Conservation (phyloP, 2,113 vertebrate genomes). For the Mirounga angustirostris region DNA sequence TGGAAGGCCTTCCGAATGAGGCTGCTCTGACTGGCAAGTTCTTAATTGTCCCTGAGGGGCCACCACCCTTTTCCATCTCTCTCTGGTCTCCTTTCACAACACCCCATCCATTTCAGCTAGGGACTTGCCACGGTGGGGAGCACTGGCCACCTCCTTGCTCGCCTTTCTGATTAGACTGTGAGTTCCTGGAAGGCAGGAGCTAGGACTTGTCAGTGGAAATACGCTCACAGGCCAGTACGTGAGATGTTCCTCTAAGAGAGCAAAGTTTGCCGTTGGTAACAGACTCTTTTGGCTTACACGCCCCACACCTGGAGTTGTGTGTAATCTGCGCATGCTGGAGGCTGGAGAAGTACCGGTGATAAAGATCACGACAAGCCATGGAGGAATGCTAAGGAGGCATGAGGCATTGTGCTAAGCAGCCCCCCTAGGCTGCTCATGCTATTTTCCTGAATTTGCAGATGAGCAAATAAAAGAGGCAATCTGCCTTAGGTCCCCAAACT, state of each 20-base stretch:
- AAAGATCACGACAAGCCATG: background rate
- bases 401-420: background rate
- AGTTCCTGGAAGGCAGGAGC: background rate
- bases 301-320: background rate
- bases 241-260: background rate
- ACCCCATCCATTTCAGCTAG: background rate
- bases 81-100: background rate
- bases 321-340: background rate
- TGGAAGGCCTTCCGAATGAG: background rate
- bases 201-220: background rate
- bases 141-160: background rate
- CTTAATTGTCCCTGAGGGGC: background rate
- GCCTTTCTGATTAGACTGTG: background rate
- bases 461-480: constrained; percentile 32
- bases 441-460: background rate
- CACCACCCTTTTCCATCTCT: background rate
- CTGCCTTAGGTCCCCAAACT: background rate
- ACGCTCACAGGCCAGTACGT: background rate
- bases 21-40: background rate
- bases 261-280: too few relatives aligned
- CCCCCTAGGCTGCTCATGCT: background rate
- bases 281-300: background rate
- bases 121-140: background rate
- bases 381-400: background rate
- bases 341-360: background rate